These are phyloP conservation scores for Sylvia atricapilla DNA, from an alignment of 2,113 vertebrate species.

Conservation along the genomic window DNA sequence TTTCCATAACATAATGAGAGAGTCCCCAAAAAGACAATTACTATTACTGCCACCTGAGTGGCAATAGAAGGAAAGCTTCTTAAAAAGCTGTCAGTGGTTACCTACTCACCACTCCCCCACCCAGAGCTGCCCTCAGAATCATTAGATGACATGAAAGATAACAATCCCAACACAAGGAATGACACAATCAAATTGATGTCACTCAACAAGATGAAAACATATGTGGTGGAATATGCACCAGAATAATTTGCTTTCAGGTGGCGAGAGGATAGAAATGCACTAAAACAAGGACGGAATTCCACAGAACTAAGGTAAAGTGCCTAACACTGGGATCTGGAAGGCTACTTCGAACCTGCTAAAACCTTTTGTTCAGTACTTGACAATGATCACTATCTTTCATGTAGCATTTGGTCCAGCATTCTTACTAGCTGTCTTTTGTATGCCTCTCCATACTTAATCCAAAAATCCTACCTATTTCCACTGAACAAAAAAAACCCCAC, in stretches of 20 bases:
- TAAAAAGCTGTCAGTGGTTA: neutral
- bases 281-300: neutral
- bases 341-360: neutral
- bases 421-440: neutral
- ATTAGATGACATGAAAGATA: neutral
- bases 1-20: neutral
- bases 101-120: neutral
- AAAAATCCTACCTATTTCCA: neutral
- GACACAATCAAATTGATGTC: neutral
- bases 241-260: neutral
- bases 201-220: neutral
- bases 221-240: fast-evolving
- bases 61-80: neutral
- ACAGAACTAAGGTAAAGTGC: neutral
- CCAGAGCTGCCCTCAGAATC: neutral
- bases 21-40: neutral
- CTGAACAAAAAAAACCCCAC: neutral
- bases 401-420: neutral
- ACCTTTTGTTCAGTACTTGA: neutral
- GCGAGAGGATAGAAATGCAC: neutral
- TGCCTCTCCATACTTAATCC: neutral
- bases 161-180: neutral
- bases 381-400: neutral
- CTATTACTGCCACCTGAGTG: neutral
- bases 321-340: neutral